These are phyloP conservation scores for Hedychridium roseum DNA, from an alignment of 2,888 invertebrate species.

Conservation along the genomic window DNA sequence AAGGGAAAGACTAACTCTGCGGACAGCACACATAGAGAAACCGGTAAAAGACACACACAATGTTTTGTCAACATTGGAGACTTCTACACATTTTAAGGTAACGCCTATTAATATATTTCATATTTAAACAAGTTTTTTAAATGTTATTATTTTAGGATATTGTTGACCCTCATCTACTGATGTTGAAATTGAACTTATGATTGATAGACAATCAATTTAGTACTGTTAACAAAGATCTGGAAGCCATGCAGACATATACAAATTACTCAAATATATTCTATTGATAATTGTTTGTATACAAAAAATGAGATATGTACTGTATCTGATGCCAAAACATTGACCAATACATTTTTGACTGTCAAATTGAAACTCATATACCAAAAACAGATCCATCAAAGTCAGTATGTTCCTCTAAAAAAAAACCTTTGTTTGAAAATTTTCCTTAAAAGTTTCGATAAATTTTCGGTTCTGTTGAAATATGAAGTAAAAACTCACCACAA, in stretches of 20 bases:
- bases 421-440: neutral
- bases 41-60: constrained; percentile 44
- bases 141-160: constrained; percentile 41
- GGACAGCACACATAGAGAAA: constrained; percentile 39
- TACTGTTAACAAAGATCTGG: constrained; percentile 15
- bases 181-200: constrained; percentile 47
- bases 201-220: constrained; percentile 44
- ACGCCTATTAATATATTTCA: constrained; percentile 10
- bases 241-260: constrained; percentile 5
- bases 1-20: constrained; percentile 46
- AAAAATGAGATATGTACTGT: no score
- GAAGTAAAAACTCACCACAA: constrained; percentile 19
- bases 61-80: constrained; percentile 21
- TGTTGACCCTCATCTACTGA: constrained; percentile 49
- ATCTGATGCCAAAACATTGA: neutral
- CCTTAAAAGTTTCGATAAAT: no score
- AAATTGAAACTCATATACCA: neutral
- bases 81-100: constrained; percentile 36
- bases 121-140: constrained; percentile 1
- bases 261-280: constrained; percentile 1
- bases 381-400: constrained; percentile 2
- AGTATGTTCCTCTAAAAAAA: constrained; percentile 3
- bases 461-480: neutral
- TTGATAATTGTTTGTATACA: neutral
- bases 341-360: neutral